These are phyloP conservation scores for Spea hammondii DNA, from an alignment of 2,797 vertebrate genomes.

Conservation along the genomic window DNA sequence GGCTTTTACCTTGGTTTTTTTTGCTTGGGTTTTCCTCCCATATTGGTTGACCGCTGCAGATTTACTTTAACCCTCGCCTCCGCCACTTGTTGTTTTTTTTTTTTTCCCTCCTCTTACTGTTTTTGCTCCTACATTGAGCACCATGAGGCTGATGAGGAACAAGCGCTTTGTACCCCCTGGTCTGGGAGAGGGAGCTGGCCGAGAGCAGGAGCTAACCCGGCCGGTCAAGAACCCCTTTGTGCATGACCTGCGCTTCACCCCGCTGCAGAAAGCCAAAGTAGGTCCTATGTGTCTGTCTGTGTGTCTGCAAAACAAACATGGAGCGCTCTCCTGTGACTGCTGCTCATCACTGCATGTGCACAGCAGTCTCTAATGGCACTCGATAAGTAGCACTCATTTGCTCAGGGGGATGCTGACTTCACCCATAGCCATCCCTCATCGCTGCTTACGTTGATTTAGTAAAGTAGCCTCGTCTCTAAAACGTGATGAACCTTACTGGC, in stretches of 20 bases:
- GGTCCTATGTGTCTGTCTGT: slow-evolving; percentile 49
- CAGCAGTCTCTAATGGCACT: neutral
- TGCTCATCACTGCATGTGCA: neutral
- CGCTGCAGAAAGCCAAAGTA: slow-evolving; percentile 88
- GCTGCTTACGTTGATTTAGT: neutral
- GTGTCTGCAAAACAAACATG: slow-evolving; percentile 3
- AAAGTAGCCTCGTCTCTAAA: neutral
- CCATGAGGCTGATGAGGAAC: slow-evolving; percentile 46
- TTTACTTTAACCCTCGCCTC: neutral
- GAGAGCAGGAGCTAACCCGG: slow-evolving; percentile 77
- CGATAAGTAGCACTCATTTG: neutral
- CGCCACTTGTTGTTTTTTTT: neutral
- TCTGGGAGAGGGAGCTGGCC: slow-evolving; percentile 65
- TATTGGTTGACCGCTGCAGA: neutral
- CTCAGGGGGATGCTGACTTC: neutral
- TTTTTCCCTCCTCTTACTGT: too few species aligned
- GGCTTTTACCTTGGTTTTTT: too few species aligned
- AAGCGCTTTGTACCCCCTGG: slow-evolving; percentile 13
- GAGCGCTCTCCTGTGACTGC: slow-evolving; percentile 6
- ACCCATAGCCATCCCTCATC: neutral
- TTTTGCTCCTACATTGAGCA: neutral
- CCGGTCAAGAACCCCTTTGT: slow-evolving; percentile 90
- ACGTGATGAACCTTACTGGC: neutral
- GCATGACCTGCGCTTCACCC: slow-evolving; percentile 83
- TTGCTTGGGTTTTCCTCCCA: neutral